Conservation (phyloP, 2,888 invertebrate species). For the Nasonia oneida region DNA sequence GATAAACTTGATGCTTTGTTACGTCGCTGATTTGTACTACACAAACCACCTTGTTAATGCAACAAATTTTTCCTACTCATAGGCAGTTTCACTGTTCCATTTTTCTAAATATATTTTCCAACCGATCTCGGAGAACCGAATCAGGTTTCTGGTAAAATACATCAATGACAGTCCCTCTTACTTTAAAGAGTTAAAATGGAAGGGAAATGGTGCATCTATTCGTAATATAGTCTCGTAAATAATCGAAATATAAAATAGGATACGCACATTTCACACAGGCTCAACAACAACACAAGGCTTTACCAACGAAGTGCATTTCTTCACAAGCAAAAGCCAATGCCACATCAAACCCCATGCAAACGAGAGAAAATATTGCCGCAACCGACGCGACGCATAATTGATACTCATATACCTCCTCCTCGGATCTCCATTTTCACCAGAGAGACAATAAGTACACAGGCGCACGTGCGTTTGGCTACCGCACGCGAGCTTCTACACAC, state of each 20-base stretch:
- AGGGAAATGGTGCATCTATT: too few relatives aligned
- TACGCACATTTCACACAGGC: too few relatives aligned
- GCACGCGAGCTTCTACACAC: neutral
- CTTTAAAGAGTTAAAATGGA: too few relatives aligned
- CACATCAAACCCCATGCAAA: neutral
- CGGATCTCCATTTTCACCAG: neutral
- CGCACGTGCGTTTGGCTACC: neutral
- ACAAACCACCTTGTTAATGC: neutral
- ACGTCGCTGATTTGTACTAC: neutral
- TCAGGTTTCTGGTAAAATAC: neutral
- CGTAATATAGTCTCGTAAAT: too few relatives aligned
- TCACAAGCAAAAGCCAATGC: neutral
- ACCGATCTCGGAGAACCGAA: neutral
- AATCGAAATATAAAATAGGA: too few relatives aligned
- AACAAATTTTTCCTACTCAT: neutral
- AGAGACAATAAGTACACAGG: neutral
- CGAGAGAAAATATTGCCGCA: neutral
- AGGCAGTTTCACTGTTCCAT: neutral
- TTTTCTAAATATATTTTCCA: neutral
- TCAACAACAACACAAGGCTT: neutral
- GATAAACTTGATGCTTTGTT: neutral
- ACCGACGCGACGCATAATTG: slow-evolving; percentile 1
- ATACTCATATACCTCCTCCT: neutral
- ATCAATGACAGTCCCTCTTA: neutral
- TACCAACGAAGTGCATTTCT: neutral